A percentile compares a stretch with the other conserved stretches of the same genome.
phyloP scores from a whole-genome alignment of 1,140 invertebrate species.

The Cheumatopsyche charites region DNA sequence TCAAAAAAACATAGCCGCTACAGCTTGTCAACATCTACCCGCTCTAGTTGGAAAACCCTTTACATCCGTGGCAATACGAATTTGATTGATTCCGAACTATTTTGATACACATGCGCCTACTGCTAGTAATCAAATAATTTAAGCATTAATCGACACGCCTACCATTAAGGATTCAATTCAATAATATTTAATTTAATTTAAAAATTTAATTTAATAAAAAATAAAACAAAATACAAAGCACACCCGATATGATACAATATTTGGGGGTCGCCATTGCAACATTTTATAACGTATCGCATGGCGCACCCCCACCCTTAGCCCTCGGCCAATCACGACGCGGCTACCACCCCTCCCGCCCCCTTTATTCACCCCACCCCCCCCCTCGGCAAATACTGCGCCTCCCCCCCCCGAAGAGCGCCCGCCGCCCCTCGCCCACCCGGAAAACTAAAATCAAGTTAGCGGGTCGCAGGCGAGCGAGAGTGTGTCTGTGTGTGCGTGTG shows the following conservation, averaged over 20 bases:
- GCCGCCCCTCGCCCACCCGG: conserved; percentile 19
- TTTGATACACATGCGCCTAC: no score
- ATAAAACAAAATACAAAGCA: background rate
- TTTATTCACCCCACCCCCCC: no score
- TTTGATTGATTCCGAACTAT: no score
- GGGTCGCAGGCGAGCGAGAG: conserved; percentile 21
- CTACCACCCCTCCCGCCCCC: conserved; percentile 17
- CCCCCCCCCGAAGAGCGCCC: conserved; percentile 5
- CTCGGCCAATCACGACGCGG: conserved; percentile 45
- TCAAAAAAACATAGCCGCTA: no score
- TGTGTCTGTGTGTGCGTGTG: conserved; percentile 6
- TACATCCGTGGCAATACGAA: no score
- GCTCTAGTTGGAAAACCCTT: no score
- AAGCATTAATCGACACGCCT: no score
- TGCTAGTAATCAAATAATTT: no score
- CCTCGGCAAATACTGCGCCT: background rate
- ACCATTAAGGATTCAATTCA: no score
- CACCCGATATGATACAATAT: background rate
- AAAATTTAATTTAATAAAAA: background rate
- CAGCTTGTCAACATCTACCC: no score
- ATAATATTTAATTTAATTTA: background rate
- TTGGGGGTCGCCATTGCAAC: conserved; percentile 19
- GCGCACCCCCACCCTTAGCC: conserved; percentile 22
- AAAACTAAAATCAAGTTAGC: conserved; percentile 49
- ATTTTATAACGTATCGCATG: conserved; percentile 36